Evolutionary conservation across 2,113 vertebrate species (phyloP).

Genomic region (Hydrolagus affinis): DNA sequence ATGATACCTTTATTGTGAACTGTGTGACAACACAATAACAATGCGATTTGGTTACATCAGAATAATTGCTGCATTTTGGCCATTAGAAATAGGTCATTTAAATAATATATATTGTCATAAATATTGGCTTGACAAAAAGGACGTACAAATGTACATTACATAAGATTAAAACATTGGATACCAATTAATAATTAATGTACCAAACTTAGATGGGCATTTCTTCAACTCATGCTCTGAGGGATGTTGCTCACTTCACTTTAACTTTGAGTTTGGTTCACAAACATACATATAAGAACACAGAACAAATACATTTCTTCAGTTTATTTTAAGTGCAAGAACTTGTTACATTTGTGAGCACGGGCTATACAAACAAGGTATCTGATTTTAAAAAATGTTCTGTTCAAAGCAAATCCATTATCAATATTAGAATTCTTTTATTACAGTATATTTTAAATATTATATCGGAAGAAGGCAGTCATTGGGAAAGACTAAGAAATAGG

Average conservation of each 20-base stretch:
- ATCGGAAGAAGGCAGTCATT: too few relatives aligned
- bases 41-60: background rate
- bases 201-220: background rate
- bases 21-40: too few relatives aligned
- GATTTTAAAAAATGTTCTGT: too few relatives aligned
- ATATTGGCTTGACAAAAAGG: too few relatives aligned
- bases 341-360: background rate
- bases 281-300: slow-evolving; percentile 12
- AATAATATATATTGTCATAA: too few relatives aligned
- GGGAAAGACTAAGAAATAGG: too few relatives aligned
- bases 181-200: background rate
- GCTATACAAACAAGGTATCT: background rate
- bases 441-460: too few relatives aligned
- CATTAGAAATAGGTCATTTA: too few relatives aligned
- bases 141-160: too few relatives aligned
- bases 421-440: too few relatives aligned
- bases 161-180: background rate
- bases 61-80: background rate
- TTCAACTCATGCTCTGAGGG: background rate
- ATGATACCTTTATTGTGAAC: too few relatives aligned
- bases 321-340: background rate
- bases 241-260: background rate
- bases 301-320: background rate
- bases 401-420: too few relatives aligned
- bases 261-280: background rate